Evolutionary conservation across 2,113 vertebrate species (phyloP), one percentile per base, ranked within the genome.

Genomic region (Galbula dea): DNA sequence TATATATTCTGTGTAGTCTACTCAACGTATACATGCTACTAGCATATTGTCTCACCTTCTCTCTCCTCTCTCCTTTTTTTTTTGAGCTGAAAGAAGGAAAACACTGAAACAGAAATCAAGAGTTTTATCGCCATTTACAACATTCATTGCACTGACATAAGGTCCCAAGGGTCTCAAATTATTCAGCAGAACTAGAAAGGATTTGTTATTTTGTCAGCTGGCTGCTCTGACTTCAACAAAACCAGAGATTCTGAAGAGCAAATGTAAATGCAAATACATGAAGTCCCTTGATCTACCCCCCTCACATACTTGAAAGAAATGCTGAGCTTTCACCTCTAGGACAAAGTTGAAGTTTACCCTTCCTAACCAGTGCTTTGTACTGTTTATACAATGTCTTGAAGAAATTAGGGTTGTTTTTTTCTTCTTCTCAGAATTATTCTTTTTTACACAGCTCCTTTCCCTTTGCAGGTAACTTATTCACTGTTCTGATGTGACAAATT

Each of bases 221-320:
- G 49, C 37, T 61, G 61, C 27, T 45, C 30, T 65, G 63, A 66
- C n/a, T 61, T 93, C 65, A 90, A 62, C 9, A 61, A 90, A 82
- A 2, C 26, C 92, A 74, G 14, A 52, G 30, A 52, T 63, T 86
- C 48, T 83, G 67, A 92, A 89, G 17, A 68, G 26, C 15, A 83
- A 23, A 67, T 89, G 29, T 57, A 94, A 87, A 94, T 88, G 61
- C 30, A 88, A 89, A 73, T 73, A 79, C 71, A 92, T 34, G 48
- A 78, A 83, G 93, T 88, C 55, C 54, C 81, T 90, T 72, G 54
- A 79, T 89, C 77, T 63, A 48, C 19, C 32, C 82, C 36, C 4
- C 22, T 86, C 54, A n/a, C 34, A 11, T 48, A 57, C 27, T 67
- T 91, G 62, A 83, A 67, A 78, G 46, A 92, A 83, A 4, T 89